Evolutionary conservation across 2,888 invertebrate genomes (phyloP), one percentile per base, ranked within the genome.

Genomic region (Dasysyrphus tricinctus): DNA sequence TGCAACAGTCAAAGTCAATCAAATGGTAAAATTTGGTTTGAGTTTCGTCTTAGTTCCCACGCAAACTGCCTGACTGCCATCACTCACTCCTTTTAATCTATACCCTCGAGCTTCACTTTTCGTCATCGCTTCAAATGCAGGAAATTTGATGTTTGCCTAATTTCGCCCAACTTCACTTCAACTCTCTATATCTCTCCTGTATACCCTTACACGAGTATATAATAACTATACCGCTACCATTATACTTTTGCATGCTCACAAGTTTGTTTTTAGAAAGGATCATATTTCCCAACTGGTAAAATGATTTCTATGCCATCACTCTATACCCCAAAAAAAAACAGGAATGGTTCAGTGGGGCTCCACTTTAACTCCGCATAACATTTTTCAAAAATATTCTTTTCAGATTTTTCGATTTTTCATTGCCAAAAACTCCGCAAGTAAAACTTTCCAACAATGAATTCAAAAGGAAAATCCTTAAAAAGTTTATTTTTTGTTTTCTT

Each of bases 381-480:
- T 75, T 76, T 80, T 7, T 14, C 57, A 51, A 24, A 70, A 84
- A 84, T 76, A 72, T 76, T 63, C 69, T 77, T 81, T 85, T 80
- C 16, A 47, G 69, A 61, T 67, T 39, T 69, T 81, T 74, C 69
- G 39, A 81, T 75, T 74, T 81, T 81, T 85, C 70, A 81, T 78
- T 78, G 74, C 81, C 74, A 81, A 69, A 67, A 67, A 74, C 81
- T 78, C 63, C 59, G 51, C 67, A 69, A 56, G 75, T 24, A 59
- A 67, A 84, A 84, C 76, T 85, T 80, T 47, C 77, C 16, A 59
- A 85, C 84, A 85, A 80, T 85, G 73, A 80, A 80, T 78, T 86
- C 77, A 70, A 81, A 78, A 77, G 74, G 59, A 80, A 78, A 78
- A 74, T 78, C 74, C 74, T 78, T 75, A 69, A 51, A 77, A 73